phyloP scores from a whole-genome alignment of 2,797 vertebrate species.

The Myotis planiceps region DNA sequence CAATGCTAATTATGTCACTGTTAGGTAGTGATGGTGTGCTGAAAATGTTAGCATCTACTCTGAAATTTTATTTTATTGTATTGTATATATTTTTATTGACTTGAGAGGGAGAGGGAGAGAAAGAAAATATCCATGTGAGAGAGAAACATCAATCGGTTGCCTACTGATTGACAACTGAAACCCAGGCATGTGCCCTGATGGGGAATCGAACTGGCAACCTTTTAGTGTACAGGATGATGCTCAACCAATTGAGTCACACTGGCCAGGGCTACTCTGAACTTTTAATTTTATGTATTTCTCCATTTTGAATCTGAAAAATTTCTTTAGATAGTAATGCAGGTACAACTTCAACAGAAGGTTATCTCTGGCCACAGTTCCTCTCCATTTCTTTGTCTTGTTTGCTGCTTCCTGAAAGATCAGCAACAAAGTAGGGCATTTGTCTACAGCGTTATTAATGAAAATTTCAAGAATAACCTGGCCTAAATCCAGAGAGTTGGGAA shows the following conservation, averaged over 20 bases:
- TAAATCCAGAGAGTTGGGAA: conserved; percentile 33
- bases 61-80: neutral
- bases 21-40: neutral
- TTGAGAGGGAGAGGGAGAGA: neutral
- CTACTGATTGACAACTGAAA: neutral
- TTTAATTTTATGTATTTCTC: neutral
- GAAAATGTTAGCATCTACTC: neutral
- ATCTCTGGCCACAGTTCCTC: neutral
- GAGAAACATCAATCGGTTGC: neutral
- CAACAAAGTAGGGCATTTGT: neutral
- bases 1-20: neutral
- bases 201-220: neutral
- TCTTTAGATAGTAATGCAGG: neutral
- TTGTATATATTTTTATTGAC: neutral
- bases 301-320: neutral
- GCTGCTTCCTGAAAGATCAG: conserved; percentile 10
- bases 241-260: neutral
- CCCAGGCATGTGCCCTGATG: neutral
- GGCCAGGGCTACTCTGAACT: neutral
- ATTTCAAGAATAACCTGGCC: neutral
- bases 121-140: neutral
- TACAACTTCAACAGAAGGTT: neutral
- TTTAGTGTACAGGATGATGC: neutral
- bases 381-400: neutral
- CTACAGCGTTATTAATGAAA: neutral